phyloP scores from a whole-genome alignment of 1,140 invertebrate species.

The Plectrocnemia conspersa region DNA sequence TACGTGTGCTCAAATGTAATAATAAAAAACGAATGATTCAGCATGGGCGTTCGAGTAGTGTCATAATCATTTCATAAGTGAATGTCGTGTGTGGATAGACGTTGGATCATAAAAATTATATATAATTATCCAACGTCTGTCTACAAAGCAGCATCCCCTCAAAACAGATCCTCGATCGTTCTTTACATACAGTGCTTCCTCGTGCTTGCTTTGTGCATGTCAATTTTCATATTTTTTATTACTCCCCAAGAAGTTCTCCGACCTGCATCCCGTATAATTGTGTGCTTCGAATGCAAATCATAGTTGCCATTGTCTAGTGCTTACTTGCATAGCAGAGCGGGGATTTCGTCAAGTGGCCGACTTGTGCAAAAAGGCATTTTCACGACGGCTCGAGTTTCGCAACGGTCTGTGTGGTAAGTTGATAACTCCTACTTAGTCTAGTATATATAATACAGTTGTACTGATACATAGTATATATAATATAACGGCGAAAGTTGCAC shows the following conservation, averaged over 20 bases:
- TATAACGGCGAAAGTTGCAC: slow-evolving; percentile 1
- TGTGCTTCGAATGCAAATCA: slow-evolving; percentile 1
- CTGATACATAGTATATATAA: not conserved
- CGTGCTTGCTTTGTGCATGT: not conserved
- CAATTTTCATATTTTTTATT: not conserved
- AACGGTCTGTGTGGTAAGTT: slow-evolving; percentile 6
- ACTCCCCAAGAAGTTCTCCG: not conserved
- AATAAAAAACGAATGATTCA: not conserved
- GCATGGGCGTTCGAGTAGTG: too few species aligned
- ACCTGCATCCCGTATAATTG: not conserved
- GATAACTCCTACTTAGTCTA: slow-evolving; percentile 5
- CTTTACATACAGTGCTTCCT: not conserved
- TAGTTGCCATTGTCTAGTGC: not conserved
- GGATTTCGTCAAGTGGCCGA: slow-evolving; percentile 2
- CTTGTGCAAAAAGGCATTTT: not conserved
- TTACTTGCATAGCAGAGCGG: not conserved
- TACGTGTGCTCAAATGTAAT: not conserved
- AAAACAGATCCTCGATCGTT: not conserved
- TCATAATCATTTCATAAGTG: too few species aligned
- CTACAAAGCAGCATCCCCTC: not conserved
- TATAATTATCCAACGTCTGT: not conserved
- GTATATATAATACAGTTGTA: not conserved
- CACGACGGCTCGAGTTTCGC: slow-evolving; percentile 1
- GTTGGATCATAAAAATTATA: too few species aligned
- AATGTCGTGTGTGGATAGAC: too few species aligned